Evolutionary conservation across 1,140 invertebrate genomes (phyloP), one percentile per base, ranked within the genome.

Genomic region (Coptotermes formosanus): DNA sequence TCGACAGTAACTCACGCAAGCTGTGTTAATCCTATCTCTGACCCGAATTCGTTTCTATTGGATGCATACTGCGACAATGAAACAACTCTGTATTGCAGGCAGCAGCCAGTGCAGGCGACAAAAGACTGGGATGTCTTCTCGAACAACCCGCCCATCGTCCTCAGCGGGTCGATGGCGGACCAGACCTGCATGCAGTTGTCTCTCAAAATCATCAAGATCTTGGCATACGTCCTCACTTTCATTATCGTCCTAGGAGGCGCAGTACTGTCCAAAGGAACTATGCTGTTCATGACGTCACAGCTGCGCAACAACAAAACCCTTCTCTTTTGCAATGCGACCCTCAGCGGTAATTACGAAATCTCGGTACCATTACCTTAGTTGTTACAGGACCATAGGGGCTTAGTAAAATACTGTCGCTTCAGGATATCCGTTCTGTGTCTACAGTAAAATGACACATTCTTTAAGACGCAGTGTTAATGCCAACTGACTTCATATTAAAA

Each of bases 121-220:
- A 97, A 98, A 95, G 96, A 95, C 94, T 98, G 97, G 97, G 97
- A 98, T 93, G 97, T 98, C 16, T 98, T 98, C 92, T 92, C 97
- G 89, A 95, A 97, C 90, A 95, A 97, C 85, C 97, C 97, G 16
- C 95, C 95, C 86, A 97, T 97, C 90, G 94, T 95, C 89, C 96
- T 97, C 90, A 96, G 95, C 87, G 96, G 96, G 84, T 97, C 96
- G 45, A 96, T 96, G 94, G 96, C 96, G 84, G 96, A 95, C 89
- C 96, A 97, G 90, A 94, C 94, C 90, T 97, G 96, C 90, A 92
- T 97, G 87, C 96, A 97, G 89, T 92, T 96, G 88, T 97, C 96
- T 69, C 95, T 97, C 45, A 96, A 96, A 90, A 92, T 97, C 87
- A 93, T 97, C 85, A 98, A 98, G 93, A 93, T 97, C 82, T 88